Evolutionary conservation across 2,113 vertebrate species (phyloP).

Genomic region (Pogonocichla stellata): DNA sequence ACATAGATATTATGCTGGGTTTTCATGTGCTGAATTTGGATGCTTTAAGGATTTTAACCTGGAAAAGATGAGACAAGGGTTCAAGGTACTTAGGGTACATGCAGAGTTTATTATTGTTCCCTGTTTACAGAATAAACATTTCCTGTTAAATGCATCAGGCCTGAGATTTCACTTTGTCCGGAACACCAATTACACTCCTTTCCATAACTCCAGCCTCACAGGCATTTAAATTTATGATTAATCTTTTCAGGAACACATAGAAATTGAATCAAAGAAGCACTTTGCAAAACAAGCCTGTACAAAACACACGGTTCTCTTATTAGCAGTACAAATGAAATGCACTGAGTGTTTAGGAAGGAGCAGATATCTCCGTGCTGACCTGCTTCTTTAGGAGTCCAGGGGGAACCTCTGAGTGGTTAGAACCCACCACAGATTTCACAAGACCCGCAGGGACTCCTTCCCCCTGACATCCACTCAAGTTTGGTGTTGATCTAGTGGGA

Average conservation of each 20-base stretch:
- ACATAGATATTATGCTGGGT: background rate
- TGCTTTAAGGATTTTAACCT: background rate
- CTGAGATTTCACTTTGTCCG: background rate
- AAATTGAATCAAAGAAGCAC: slow-evolving; percentile 19
- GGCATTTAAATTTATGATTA: slow-evolving; percentile 22
- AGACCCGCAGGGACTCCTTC: background rate
- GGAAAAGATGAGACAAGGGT: fast-evolving
- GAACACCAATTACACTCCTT: background rate
- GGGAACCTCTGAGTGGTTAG: background rate
- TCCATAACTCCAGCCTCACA: background rate
- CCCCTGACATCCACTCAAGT: background rate
- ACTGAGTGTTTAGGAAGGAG: background rate
- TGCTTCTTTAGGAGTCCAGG: background rate
- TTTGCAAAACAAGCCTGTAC: background rate
- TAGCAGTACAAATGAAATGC: background rate
- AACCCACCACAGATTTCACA: background rate
- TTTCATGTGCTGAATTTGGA: background rate
- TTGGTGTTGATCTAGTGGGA: fast-evolving
- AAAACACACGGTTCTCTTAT: background rate
- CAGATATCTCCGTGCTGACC: background rate
- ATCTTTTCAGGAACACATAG: background rate
- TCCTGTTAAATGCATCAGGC: background rate
- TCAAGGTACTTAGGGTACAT: background rate
- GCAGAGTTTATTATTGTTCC: background rate
- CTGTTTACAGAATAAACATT: background rate